Evolutionary conservation across 2,797 vertebrate genomes (phyloP).

Genomic region (Xenentodon cancila): DNA sequence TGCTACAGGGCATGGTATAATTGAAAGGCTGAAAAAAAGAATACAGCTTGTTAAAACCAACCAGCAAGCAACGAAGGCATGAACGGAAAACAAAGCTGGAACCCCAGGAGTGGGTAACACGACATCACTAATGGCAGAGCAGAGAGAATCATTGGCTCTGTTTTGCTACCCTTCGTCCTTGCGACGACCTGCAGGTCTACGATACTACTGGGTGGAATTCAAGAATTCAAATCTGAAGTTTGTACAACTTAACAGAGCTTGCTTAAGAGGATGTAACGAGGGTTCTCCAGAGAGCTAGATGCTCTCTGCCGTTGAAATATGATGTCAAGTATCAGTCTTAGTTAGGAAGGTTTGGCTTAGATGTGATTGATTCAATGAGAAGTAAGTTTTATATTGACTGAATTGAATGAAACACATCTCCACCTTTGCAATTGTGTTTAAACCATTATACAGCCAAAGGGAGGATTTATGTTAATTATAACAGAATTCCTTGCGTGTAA

Average conservation of each 20-base stretch:
- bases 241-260: conserved; percentile 39
- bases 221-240: conserved; percentile 56
- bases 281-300: conserved; percentile 28
- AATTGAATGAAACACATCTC: too few relatives aligned
- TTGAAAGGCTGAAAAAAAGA: conserved; percentile 83
- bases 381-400: too few relatives aligned
- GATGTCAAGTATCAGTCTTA: too few relatives aligned
- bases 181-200: conserved; percentile 65
- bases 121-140: conserved; percentile 76
- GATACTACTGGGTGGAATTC: conserved; percentile 47
- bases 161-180: conserved; percentile 71
- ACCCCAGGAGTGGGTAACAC: conserved; percentile 77
- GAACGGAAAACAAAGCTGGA: conserved; percentile 81
- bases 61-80: conserved; percentile 78
- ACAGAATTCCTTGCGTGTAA: not conserved
- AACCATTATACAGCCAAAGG: too few relatives aligned
- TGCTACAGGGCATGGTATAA: conserved; percentile 85
- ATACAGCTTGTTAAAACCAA: conserved; percentile 85
- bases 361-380: too few relatives aligned
- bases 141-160: conserved; percentile 62
- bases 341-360: too few relatives aligned
- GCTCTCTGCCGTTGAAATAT: not conserved
- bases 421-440: not conserved
- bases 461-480: too few relatives aligned
- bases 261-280: conserved; percentile 20